A percentile compares a stretch with the other conserved stretches of the same genome.
phyloP scores from a whole-genome alignment of 35 echinoderm and acorn worm genomes.

The Chiridota heheva region DNA sequence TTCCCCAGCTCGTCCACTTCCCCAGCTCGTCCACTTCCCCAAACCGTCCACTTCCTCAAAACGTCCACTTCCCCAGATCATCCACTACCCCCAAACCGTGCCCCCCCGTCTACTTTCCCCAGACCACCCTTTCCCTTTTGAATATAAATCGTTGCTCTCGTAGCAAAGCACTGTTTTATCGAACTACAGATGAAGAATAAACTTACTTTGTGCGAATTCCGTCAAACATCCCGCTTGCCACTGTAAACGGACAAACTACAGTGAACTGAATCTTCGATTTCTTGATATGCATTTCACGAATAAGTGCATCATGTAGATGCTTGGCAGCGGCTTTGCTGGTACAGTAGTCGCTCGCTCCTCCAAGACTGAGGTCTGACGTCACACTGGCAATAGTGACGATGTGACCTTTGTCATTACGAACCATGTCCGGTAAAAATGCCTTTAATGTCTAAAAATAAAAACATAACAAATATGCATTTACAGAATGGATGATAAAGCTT shows the following conservation, averaged over 20 bases:
- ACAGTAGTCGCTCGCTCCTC: conserved; percentile 74
- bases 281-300: conserved; percentile 41
- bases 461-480: not conserved
- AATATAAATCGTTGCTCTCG: too few relatives aligned
- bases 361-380: conserved; percentile 33
- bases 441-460: conserved; percentile 72
- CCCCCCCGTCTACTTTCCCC: too few relatives aligned
- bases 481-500: too few relatives aligned
- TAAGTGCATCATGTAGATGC: conserved; percentile 63
- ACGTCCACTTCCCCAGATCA: too few relatives aligned
- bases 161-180: too few relatives aligned
- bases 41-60: too few relatives aligned
- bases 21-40: too few relatives aligned
- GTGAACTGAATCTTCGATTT: conserved; percentile 72
- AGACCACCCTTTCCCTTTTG: too few relatives aligned
- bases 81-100: too few relatives aligned
- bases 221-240: conserved; percentile 84
- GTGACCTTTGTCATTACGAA: conserved; percentile 78
- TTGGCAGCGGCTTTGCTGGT: conserved; percentile 80
- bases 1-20: too few relatives aligned
- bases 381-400: conserved; percentile 84
- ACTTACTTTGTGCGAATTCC: conserved; percentile 69
- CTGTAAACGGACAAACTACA: conserved; percentile 72
- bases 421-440: conserved; percentile 84
- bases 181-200: too few relatives aligned